Conservation (phyloP, 2,888 invertebrate genomes). For the Rhingia rostrata region DNA sequence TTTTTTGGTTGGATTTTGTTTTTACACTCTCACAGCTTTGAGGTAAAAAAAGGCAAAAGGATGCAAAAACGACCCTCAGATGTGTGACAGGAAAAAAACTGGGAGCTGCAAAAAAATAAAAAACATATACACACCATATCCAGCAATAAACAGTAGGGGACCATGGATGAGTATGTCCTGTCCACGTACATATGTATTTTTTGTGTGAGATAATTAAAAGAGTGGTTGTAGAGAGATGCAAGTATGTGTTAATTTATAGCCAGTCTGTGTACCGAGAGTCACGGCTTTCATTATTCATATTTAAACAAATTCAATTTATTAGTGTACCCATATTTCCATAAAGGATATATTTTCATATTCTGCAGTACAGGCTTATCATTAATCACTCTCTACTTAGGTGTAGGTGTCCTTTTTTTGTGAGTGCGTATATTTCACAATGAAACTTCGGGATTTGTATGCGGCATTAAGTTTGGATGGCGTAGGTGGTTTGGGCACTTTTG, state of each 20-base stretch:
- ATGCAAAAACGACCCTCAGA: slow-evolving; percentile 29
- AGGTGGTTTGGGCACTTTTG: no score
- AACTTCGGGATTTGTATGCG: no score
- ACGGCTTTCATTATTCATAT: slow-evolving; percentile 58
- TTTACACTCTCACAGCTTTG: slow-evolving; percentile 1
- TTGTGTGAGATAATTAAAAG: slow-evolving; percentile 64
- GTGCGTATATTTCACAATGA: not conserved
- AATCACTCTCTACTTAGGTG: slow-evolving; percentile 18
- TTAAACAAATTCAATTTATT: slow-evolving; percentile 69
- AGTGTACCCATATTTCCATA: slow-evolving; percentile 47
- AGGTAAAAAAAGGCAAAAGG: not conserved
- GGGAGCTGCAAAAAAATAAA: slow-evolving; percentile 19
- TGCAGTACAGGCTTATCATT: slow-evolving; percentile 41
- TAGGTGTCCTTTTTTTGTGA: not conserved
- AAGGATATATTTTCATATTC: slow-evolving; percentile 48
- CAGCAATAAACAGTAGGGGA: not conserved
- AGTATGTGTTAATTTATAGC: slow-evolving; percentile 55
- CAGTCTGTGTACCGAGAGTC: slow-evolving; percentile 5
- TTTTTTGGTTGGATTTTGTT: not conserved
- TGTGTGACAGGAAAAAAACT: slow-evolving; percentile 35
- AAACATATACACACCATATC: not conserved
- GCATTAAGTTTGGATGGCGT: no score
- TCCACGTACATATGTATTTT: not conserved
- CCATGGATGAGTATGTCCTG: not conserved
- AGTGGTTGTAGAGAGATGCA: slow-evolving; percentile 34